These are phyloP conservation scores for Mercenaria mercenaria DNA, from an alignment of 1,140 invertebrate genomes.

Conservation along the genomic window DNA sequence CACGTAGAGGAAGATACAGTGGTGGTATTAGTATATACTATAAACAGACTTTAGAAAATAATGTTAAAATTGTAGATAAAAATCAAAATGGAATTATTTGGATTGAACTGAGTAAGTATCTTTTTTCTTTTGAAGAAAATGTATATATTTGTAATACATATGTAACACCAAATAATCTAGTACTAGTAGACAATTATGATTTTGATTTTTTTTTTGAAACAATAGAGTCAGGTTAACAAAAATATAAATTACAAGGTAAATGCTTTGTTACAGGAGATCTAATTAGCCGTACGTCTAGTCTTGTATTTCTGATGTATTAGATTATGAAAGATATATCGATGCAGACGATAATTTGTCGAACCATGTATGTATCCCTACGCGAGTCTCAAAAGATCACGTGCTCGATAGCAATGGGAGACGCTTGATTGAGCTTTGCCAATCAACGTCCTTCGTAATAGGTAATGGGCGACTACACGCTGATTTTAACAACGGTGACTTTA, in stretches of 20 bases:
- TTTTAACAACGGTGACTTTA: neutral
- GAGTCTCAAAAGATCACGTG: no score
- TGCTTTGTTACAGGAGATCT: slow-evolving; percentile 26
- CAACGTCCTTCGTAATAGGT: no score
- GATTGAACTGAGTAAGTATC: no score
- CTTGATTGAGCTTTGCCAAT: no score
- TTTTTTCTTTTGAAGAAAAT: no score
- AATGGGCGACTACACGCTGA: neutral
- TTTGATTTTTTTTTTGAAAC: slow-evolving; percentile 23
- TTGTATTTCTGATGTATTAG: neutral
- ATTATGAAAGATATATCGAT: neutral
- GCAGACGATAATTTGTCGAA: no score
- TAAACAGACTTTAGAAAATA: neutral
- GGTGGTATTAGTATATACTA: no score
- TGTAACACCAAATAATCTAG: neutral
- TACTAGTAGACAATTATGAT: neutral
- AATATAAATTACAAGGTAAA: no score
- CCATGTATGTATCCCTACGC: no score
- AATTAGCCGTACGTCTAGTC: neutral
- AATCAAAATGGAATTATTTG: no score
- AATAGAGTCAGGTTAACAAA: neutral
- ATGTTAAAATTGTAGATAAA: neutral
- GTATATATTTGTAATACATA: slow-evolving; percentile 5
- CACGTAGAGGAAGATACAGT: neutral
- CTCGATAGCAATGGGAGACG: no score